Evolutionary conservation across 2,797 vertebrate species (phyloP).

Genomic region (Danio jaintianensis): DNA sequence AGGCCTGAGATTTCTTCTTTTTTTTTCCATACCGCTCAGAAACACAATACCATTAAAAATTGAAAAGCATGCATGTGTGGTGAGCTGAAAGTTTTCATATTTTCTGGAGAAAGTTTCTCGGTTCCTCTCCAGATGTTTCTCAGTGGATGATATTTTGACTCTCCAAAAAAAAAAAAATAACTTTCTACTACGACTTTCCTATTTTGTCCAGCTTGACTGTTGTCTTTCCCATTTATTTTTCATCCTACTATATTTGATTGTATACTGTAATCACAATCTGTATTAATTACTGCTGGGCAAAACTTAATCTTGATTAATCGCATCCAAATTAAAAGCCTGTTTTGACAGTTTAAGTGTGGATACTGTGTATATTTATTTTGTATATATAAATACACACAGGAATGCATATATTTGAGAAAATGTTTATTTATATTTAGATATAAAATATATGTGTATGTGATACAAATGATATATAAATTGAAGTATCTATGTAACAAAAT

Average conservation of each 20-base stretch:
- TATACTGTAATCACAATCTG: neutral
- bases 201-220: neutral
- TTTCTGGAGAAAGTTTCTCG: constrained; percentile 33
- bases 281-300: too few relatives aligned
- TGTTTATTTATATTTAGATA: too few relatives aligned
- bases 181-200: neutral
- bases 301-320: too few relatives aligned
- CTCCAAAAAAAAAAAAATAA: neutral
- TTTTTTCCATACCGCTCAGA: constrained; percentile 2
- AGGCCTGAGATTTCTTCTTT: neutral
- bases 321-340: too few relatives aligned
- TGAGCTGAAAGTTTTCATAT: constrained; percentile 32
- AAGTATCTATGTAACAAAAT: too few relatives aligned
- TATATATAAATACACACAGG: too few relatives aligned
- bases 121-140: constrained; percentile 25
- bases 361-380: too few relatives aligned
- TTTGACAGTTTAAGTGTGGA: too few relatives aligned
- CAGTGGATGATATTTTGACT: neutral
- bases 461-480: too few relatives aligned
- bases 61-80: constrained; percentile 24
- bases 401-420: too few relatives aligned
- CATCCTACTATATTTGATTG: neutral
- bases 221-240: neutral
- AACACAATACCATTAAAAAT: constrained; percentile 43
- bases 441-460: too few relatives aligned